These are phyloP conservation scores for Excalfactoria chinensis DNA, from an alignment of 2,113 vertebrate species.

Conservation along the genomic window DNA sequence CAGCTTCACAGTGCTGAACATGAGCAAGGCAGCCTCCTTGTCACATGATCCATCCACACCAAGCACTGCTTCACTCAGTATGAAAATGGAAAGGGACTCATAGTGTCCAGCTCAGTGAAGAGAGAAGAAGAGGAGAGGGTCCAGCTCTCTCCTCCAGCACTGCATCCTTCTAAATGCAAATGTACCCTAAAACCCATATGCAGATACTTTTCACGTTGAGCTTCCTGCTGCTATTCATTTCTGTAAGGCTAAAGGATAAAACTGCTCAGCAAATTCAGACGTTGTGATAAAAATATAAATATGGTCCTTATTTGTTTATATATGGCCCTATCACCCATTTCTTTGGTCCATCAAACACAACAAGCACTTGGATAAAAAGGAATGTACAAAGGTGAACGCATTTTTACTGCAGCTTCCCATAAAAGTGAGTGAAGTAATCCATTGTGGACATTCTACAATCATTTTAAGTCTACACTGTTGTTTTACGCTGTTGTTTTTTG, in stretches of 20 bases:
- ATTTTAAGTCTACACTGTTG: background rate
- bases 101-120: background rate
- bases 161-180: background rate
- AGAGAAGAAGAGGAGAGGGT: background rate
- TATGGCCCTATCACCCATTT: background rate
- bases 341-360: background rate
- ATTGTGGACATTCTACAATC: background rate
- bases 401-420: background rate
- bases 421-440: background rate
- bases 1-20: background rate
- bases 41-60: rapidly evolving
- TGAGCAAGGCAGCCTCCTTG: rapidly evolving
- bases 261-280: background rate
- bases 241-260: background rate
- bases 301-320: background rate
- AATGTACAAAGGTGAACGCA: background rate
- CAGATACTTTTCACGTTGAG: background rate
- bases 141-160: background rate
- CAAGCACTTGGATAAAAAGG: background rate
- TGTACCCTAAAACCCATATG: background rate
- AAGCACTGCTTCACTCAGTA: background rate
- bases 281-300: background rate
- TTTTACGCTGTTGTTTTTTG: background rate
- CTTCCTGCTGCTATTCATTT: background rate
- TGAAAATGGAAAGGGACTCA: background rate